Evolutionary conservation across 1,140 invertebrate species (phyloP).

Genomic region (Zeugodacus cucurbitae): DNA sequence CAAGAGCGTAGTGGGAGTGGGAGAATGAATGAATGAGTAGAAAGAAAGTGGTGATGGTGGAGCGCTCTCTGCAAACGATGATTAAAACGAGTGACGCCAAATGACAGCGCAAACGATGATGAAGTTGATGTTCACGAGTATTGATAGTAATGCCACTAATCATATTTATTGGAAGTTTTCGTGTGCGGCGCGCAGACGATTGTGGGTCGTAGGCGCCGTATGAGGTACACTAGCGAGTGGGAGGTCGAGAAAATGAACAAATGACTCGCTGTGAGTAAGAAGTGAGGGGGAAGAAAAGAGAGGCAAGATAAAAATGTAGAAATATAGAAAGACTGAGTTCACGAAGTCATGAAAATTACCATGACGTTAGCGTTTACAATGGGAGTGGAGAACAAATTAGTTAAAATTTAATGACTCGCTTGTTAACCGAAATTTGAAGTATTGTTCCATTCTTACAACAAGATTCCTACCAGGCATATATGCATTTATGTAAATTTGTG

Average conservation of each 20-base stretch:
- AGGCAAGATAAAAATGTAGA: neutral
- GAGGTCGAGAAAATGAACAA: neutral
- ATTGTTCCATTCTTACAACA: no score
- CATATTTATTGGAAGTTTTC: neutral
- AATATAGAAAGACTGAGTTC: neutral
- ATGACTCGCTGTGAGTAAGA: neutral
- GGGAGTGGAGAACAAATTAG: neutral
- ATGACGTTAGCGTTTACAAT: neutral
- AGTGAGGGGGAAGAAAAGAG: neutral
- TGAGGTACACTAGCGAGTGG: neutral
- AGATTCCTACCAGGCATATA: no score
- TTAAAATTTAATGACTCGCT: neutral
- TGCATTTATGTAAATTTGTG: neutral
- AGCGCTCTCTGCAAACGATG: neutral
- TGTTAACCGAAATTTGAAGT: no score
- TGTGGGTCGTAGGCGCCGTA: neutral
- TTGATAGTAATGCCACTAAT: neutral
- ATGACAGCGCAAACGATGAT: constrained; percentile 15
- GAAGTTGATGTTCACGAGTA: constrained; percentile 34
- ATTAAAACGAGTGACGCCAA: constrained; percentile 3
- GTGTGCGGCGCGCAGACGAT: neutral
- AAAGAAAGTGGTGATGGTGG: neutral
- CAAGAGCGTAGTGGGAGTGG: neutral
- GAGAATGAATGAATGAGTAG: neutral
- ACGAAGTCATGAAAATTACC: neutral